A percentile compares a stretch with the other conserved stretches of the same genome.
Conservation (phyloP, 2,888 invertebrate genomes). For the Ceraclea dissimilis region DNA sequence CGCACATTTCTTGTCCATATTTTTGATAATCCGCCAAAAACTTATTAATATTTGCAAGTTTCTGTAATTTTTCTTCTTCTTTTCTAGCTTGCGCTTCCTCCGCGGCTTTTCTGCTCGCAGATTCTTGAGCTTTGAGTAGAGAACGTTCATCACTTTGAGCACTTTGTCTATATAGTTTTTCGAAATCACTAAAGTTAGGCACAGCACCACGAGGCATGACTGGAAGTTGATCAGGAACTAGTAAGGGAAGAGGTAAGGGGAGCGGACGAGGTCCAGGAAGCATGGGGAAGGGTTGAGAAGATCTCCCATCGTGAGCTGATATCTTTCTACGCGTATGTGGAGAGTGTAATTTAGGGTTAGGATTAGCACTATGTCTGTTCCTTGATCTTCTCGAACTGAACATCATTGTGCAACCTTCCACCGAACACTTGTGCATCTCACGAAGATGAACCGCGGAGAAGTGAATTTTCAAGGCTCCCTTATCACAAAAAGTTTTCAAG, state of each 20-base stretch:
- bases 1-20: slow-evolving; percentile 23
- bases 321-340: slow-evolving; percentile 90
- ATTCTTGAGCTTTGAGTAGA: slow-evolving; percentile 32
- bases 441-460: slow-evolving; percentile 96
- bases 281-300: slow-evolving; percentile 71
- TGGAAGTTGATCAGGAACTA: slow-evolving; percentile 52
- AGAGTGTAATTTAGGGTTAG: slow-evolving; percentile 93
- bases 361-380: slow-evolving; percentile 94
- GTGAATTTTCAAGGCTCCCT: slow-evolving; percentile 96
- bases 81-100: slow-evolving; percentile 22
- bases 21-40: slow-evolving; percentile 26
- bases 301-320: slow-evolving; percentile 87
- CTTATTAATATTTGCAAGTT: slow-evolving; percentile 24
- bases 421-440: slow-evolving; percentile 99
- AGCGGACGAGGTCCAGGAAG: slow-evolving; percentile 63
- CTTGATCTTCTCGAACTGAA: slow-evolving; percentile 92
- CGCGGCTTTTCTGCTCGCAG: slow-evolving; percentile 11
- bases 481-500: slow-evolving; percentile 97
- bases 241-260: slow-evolving; percentile 57
- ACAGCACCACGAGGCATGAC: slow-evolving; percentile 43
- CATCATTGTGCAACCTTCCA: slow-evolving; percentile 97
- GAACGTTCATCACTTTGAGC: slow-evolving; percentile 35
- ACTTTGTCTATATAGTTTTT: slow-evolving; percentile 46
- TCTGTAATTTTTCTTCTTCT: slow-evolving; percentile 25
- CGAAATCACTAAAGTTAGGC: slow-evolving; percentile 48